phyloP scores from a whole-genome alignment of 2,113 vertebrate genomes.

The Carassius carassius region DNA sequence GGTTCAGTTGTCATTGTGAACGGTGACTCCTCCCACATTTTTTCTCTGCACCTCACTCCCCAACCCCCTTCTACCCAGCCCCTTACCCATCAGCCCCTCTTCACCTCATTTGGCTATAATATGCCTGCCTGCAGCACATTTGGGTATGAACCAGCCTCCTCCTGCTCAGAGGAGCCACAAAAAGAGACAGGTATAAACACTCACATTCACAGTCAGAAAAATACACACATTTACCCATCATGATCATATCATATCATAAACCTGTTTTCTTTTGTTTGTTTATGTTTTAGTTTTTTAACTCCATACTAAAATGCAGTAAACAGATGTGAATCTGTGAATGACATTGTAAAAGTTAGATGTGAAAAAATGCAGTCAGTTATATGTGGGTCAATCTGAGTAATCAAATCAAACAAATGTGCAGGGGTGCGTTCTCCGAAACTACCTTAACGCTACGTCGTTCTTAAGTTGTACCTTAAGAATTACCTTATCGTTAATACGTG shows the following conservation, averaged over 20 bases:
- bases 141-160: slow-evolving; percentile 53
- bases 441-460: too few species aligned
- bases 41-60: slow-evolving; percentile 83
- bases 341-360: neutral
- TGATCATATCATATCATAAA: neutral
- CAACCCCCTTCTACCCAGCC: slow-evolving; percentile 74
- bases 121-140: slow-evolving; percentile 67
- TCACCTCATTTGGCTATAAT: slow-evolving; percentile 92
- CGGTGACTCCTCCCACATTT: slow-evolving; percentile 84
- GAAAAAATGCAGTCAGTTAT: neutral
- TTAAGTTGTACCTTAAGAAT: too few species aligned
- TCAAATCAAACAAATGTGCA: too few species aligned
- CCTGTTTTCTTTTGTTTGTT: too few species aligned
- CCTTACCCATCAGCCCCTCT: slow-evolving; percentile 83
- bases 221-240: slow-evolving; percentile 10
- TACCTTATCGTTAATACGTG: too few species aligned
- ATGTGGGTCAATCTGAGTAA: neutral
- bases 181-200: slow-evolving; percentile 60
- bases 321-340: neutral
- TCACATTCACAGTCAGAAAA: slow-evolving; percentile 32
- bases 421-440: too few species aligned
- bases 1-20: slow-evolving; percentile 82
- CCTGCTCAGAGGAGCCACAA: slow-evolving; percentile 56
- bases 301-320: neutral
- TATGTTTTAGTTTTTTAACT: too few species aligned